Conservation (phyloP, 2,797 vertebrate species). For the Serranus cabrilla region DNA sequence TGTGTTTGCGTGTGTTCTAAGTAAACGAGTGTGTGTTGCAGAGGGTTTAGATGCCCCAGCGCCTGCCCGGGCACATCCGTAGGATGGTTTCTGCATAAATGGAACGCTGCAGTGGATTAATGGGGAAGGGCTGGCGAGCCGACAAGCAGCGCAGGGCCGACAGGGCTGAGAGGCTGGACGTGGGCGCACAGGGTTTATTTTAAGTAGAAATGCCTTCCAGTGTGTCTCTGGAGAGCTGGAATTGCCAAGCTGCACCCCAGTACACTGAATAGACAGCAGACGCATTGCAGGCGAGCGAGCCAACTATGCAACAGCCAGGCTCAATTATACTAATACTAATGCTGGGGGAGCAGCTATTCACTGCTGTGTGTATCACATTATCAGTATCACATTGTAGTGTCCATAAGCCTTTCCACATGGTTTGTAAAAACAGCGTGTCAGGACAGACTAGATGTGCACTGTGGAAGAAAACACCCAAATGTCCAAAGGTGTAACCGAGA, state of each 20-base stretch:
- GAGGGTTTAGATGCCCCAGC: conserved; percentile 73
- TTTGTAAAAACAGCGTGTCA: conserved; percentile 69
- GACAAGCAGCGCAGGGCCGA: conserved; percentile 72
- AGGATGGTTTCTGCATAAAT: conserved; percentile 82
- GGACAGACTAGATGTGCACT: conserved; percentile 42
- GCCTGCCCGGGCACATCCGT: conserved; percentile 79
- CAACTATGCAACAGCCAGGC: conserved; percentile 76
- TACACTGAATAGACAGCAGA: conserved; percentile 77
- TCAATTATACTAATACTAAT: conserved; percentile 75
- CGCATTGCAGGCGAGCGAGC: conserved; percentile 79
- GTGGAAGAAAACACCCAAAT: conserved; percentile 60
- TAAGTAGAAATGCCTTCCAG: conserved; percentile 85
- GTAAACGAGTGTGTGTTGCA: conserved; percentile 56
- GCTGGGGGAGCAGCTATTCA: conserved; percentile 66
- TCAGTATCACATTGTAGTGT: conserved; percentile 73
- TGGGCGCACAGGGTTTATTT: conserved; percentile 84
- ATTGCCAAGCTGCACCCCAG: conserved; percentile 79
- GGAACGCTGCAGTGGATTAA: conserved; percentile 82
- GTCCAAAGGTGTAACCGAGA: conserved; percentile 64
- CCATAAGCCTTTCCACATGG: conserved; percentile 78
- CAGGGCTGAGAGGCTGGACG: conserved; percentile 77
- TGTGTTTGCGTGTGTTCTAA: conserved; percentile 56
- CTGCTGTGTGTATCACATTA: conserved; percentile 73
- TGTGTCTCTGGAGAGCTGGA: conserved; percentile 79
- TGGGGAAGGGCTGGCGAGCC: conserved; percentile 79